Evolutionary conservation across 1,140 invertebrate genomes (phyloP), one percentile per base, ranked within the genome.

Genomic region (Eumaeus atala): DNA sequence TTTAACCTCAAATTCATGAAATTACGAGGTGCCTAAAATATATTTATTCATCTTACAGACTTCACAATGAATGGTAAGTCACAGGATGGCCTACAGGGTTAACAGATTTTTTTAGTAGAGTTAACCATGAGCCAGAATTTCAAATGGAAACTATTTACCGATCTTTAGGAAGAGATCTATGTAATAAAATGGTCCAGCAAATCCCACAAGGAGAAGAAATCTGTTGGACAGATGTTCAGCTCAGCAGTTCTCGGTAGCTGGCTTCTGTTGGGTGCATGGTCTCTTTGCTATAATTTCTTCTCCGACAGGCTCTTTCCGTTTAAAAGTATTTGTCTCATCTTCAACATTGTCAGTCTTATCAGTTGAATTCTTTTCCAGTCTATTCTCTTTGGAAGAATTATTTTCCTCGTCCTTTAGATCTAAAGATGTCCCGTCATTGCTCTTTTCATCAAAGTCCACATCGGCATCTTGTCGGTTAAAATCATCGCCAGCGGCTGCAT

Each of bases 251-350:
- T 49, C 38, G 21, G 28, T 37, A 17, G 56, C 57, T 74, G 74
- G 77, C 59, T 84, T 70, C 66, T 62, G 68, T 17, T 77, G 72
- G 11, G 74, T 77, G 59, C 83, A 84, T 62, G 80, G 83, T 82
- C 81, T 82, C 64, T 87, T 87, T 11, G 76, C 67, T 4, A 74
- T 73, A 4, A 69, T 74, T 58, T 77, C 72, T 9, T 78, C 76
- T 9, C 75, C 74, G n/a, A 62, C 60, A 6, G 74, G 73, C 58
- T 84, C 83, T 73, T 84, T 87, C 34, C 83, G 62, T 59, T 87
- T 87, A 8, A 80, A 55, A 6, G 74, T 54, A 58, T 80, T 82
- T 11, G 56, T 48, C 59, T 80, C 77, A 14, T 70, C 72, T 18
- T 57, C 52, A 16, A 66, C 66, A 33, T 66, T 63, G 9, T 76